Base-by-base conservation (phyloP, 2,888 invertebrate genomes). In the Dryadula phaetusa region DNA sequence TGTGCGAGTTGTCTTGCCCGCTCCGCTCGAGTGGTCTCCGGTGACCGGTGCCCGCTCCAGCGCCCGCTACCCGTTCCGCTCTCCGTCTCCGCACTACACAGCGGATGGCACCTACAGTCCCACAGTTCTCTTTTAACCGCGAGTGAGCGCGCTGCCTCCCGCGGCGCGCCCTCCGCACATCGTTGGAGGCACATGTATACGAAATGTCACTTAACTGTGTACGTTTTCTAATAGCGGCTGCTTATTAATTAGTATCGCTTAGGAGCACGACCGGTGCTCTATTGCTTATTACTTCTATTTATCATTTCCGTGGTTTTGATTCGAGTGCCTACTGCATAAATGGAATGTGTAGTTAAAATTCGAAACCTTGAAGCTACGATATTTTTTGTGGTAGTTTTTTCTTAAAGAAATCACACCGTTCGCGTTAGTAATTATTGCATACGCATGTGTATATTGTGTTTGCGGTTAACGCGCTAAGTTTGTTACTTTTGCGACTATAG, bases 121-220 rank as follows among this genome's bases (percentile, higher is more conserved):
- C 73, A 87, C 91, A 92, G 92, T 92, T 81, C 86, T 85, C 88
- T 83, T 81, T 82, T 82, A 88, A 85, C 91, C 90, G 90, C 89
- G 87, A 88, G 84, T 85, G 91, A 90, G 92, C 88, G 90, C 89
- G 91, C 88, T 88, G 90, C 89, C 83, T 88, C 79, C 81, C 80
- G 87, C 88, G 88, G 89, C 87, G 87, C 84, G 87, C 87, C 84
- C 85, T 81, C 80, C 79, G 80, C 81, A 75, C 75, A 79, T 80
- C 83, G 81, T 82, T 82, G 79, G 83, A 82, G 83, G 82, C 90
- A 86, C 84, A 88, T 90, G 89, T 84, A 83, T 83, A 83, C 87
- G 84, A 85, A 85, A 89, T 87, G 88, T 85, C 86, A 86, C 75
- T 82, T 85, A 86, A 86, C 86, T 83, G 80, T 83, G 85, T 82